These are phyloP conservation scores for Argyrosomus japonicus DNA, from an alignment of 2,113 vertebrate genomes.

Conservation along the genomic window DNA sequence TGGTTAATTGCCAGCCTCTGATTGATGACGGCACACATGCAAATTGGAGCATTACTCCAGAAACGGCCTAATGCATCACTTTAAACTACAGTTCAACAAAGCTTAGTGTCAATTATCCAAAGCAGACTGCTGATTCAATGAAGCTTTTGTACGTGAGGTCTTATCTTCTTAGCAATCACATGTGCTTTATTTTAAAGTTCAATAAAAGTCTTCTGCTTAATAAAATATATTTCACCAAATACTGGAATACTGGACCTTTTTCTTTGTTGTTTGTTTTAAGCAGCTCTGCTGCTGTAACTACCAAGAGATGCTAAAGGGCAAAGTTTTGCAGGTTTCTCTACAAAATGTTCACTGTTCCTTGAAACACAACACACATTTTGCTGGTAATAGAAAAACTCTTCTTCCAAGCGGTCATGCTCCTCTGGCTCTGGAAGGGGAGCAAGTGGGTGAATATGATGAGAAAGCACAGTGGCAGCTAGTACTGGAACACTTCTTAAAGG, in stretches of 20 bases:
- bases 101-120: neutral
- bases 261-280: neutral
- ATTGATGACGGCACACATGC: slow-evolving; percentile 10
- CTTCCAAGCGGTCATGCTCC: neutral
- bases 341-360: neutral
- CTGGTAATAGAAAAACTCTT: neutral
- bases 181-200: neutral
- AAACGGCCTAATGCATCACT: slow-evolving; percentile 14
- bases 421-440: no score
- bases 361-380: neutral
- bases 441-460: neutral
- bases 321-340: no score
- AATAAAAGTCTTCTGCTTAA: neutral
- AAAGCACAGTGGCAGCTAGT: no score
- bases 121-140: neutral
- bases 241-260: no score
- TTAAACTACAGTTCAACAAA: slow-evolving; percentile 16
- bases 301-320: neutral
- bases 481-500: no score
- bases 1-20: slow-evolving; percentile 10
- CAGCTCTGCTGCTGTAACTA: neutral
- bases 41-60: slow-evolving; percentile 4
- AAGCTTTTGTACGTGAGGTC: neutral
- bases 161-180: slow-evolving; percentile 1
- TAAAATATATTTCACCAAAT: neutral